Conservation (phyloP, 1,140 invertebrate species). For the Augochlora pura region DNA sequence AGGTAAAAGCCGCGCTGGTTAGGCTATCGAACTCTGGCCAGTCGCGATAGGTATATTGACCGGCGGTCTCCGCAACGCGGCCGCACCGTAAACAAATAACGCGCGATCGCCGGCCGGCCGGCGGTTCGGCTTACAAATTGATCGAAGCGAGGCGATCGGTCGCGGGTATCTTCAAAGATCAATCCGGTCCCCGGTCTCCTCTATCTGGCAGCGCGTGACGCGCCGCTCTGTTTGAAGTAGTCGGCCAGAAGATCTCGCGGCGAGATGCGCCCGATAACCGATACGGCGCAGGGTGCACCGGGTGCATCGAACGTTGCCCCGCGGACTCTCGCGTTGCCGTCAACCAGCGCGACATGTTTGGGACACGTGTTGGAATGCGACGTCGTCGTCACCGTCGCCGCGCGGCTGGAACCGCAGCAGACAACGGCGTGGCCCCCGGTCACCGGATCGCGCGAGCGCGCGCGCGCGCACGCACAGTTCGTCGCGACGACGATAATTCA, state of each 20-base stretch:
- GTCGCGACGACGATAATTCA: conserved; percentile 49
- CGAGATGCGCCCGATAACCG: conserved; percentile 36
- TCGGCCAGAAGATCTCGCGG: conserved; percentile 8
- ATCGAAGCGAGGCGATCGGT: too few relatives aligned
- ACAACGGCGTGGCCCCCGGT: background rate
- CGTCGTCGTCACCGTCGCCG: background rate
- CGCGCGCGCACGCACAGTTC: background rate
- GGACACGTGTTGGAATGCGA: conserved; percentile 40
- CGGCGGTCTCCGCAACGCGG: too few relatives aligned
- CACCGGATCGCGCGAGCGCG: too few relatives aligned
- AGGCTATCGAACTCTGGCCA: too few relatives aligned
- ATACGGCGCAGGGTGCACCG: conserved; percentile 12
- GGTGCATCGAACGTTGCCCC: conserved; percentile 27
- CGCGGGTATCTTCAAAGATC: too few relatives aligned
- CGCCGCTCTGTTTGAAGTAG: conserved; percentile 12
- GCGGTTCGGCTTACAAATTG: too few relatives aligned
- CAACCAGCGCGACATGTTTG: conserved; percentile 27
- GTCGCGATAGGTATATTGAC: too few relatives aligned
- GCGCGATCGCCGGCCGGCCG: too few relatives aligned
- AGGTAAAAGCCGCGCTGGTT: too few relatives aligned
- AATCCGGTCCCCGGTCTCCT: background rate
- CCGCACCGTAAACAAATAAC: too few relatives aligned
- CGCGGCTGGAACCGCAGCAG: conserved; percentile 9
- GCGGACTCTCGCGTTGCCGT: background rate
- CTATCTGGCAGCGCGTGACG: background rate